Evolutionary conservation across 2,797 vertebrate genomes (phyloP).

Genomic region (Tapirus indicus): DNA sequence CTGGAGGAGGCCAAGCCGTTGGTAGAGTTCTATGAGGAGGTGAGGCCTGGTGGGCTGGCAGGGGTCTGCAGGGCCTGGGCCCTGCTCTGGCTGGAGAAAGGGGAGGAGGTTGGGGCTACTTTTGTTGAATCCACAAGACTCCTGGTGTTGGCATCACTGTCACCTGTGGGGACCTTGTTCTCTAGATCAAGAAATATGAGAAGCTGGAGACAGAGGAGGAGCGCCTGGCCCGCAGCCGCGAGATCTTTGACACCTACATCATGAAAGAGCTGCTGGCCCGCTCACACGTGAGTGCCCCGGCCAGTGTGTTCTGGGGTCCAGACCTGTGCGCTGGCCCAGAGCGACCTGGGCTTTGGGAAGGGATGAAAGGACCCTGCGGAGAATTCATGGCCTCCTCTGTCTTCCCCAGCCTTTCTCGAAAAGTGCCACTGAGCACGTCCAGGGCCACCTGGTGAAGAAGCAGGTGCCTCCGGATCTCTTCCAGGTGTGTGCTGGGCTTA

Average conservation of each 20-base stretch:
- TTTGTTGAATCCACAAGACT: neutral
- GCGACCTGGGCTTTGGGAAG: neutral
- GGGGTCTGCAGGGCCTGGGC: neutral
- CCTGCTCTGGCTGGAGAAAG: too few species aligned
- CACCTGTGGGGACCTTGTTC: neutral
- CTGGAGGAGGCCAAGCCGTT: conserved; percentile 89
- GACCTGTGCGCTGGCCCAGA: neutral
- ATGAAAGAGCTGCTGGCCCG: conserved; percentile 91
- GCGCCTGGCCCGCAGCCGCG: conserved; percentile 83
- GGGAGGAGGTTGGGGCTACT: neutral
- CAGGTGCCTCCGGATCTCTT: conserved; percentile 90
- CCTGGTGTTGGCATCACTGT: neutral
- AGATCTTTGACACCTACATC: conserved; percentile 90
- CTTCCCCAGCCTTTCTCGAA: conserved; percentile 88
- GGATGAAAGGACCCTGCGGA: neutral
- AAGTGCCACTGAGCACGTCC: conserved; percentile 88
- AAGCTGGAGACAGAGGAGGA: conserved; percentile 90
- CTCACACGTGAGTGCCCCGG: conserved; percentile 86
- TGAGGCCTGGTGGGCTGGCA: conserved; percentile 62
- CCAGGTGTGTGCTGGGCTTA: conserved; percentile 84
- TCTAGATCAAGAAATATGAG: conserved; percentile 90
- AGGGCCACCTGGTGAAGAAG: conserved; percentile 88
- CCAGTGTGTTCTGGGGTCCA: fast-evolving
- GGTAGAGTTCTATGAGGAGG: conserved; percentile 91
- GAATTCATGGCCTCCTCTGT: conserved; percentile 25